phyloP scores from a whole-genome alignment of 2,888 invertebrate species.

The Melanostoma scalare region DNA sequence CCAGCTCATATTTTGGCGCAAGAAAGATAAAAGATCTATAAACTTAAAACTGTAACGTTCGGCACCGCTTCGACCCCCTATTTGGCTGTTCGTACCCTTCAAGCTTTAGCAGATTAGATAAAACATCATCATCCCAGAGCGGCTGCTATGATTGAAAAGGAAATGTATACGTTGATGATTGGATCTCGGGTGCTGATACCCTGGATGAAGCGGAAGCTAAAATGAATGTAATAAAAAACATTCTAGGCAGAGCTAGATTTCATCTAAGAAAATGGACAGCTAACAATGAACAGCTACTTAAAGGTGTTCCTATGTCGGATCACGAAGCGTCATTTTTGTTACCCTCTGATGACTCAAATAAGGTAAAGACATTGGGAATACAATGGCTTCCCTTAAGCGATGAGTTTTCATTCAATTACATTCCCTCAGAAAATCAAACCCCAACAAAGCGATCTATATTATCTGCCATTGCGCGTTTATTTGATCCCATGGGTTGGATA shows the following conservation, averaged over 20 bases:
- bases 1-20: slow-evolving; percentile 9
- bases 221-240: no score
- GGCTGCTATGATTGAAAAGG: no score
- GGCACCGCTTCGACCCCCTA: neutral
- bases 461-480: slow-evolving; percentile 34
- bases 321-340: no score
- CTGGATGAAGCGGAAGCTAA: no score
- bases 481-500: slow-evolving; percentile 47
- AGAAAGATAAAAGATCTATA: neutral
- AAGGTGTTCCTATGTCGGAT: no score
- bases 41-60: slow-evolving; percentile 6
- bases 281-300: no score
- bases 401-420: slow-evolving; percentile 26
- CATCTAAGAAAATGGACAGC: no score
- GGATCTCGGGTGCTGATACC: no score
- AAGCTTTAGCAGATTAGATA: neutral
- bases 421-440: slow-evolving; percentile 5
- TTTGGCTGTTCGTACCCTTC: neutral
- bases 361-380: slow-evolving; percentile 15
- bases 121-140: neutral
- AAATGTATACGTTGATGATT: no score
- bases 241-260: no score
- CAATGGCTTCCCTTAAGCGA: slow-evolving; percentile 41
- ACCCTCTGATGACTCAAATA: neutral
- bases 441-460: slow-evolving; percentile 31